Conservation (phyloP, 2,113 vertebrate genomes). For the Archocentrus centrarchus region DNA sequence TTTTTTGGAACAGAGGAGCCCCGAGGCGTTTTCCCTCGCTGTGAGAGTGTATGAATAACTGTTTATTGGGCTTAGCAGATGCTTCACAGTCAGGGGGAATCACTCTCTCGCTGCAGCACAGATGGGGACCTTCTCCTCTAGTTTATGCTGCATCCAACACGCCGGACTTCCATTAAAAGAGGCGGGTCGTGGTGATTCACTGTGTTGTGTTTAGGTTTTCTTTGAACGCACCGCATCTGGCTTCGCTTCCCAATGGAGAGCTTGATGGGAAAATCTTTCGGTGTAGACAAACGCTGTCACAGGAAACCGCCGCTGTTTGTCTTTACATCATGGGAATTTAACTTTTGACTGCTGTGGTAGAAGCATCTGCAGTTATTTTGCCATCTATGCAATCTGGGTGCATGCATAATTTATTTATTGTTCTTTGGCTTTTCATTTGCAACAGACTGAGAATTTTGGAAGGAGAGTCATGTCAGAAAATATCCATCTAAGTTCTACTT, state of each 20-base stretch:
- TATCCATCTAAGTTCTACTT: constrained; percentile 21
- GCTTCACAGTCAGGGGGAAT: constrained; percentile 47
- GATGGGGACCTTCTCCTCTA: constrained; percentile 29
- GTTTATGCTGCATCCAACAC: not conserved
- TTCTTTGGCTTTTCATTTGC: not conserved
- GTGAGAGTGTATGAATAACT: constrained; percentile 18
- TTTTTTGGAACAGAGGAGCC: constrained; percentile 27
- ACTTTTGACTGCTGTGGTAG: not conserved
- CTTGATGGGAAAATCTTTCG: constrained; percentile 30
- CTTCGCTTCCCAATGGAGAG: not conserved
- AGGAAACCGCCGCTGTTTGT: constrained; percentile 18
- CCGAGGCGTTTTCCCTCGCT: constrained; percentile 4
- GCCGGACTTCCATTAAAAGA: not conserved
- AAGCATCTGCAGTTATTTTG: not conserved
- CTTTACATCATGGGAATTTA: not conserved
- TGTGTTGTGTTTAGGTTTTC: not conserved
- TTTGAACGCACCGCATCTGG: constrained; percentile 1
- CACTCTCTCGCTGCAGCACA: constrained; percentile 16
- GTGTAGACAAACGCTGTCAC: constrained; percentile 25
- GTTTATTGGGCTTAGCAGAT: constrained; percentile 58
- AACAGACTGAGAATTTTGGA: not conserved
- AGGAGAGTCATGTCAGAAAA: constrained; percentile 2
- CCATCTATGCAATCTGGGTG: not conserved
- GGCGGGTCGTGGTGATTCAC: not conserved
- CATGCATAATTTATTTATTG: not conserved